Conservation (phyloP, 2,797 vertebrate genomes). For the Rachycentron canadum region DNA sequence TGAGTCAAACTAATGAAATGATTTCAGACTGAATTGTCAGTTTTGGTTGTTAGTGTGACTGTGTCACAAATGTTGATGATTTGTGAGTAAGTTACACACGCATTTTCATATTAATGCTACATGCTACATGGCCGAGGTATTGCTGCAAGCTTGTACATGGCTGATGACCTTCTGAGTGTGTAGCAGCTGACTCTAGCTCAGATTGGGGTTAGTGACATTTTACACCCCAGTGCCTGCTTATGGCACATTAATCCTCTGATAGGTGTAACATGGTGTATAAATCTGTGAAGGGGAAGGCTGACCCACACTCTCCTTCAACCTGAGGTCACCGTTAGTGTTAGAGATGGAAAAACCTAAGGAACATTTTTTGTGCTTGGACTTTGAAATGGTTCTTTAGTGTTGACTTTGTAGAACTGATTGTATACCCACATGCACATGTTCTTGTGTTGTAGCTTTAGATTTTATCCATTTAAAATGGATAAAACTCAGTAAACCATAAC, state of each 20-base stretch:
- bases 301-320: conserved; percentile 17
- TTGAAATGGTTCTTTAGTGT: not conserved
- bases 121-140: conserved; percentile 19
- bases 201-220: conserved; percentile 67
- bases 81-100: too few species aligned
- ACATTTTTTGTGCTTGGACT: not conserved
- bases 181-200: conserved; percentile 57
- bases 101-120: too few species aligned
- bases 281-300: conserved; percentile 34
- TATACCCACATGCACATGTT: not conserved
- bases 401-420: not conserved
- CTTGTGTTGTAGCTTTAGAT: not conserved
- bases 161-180: conserved; percentile 50
- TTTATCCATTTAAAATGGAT: not conserved
- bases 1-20: not conserved
- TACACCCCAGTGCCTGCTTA: conserved; percentile 55
- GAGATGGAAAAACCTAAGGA: not conserved
- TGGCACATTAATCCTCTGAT: conserved; percentile 62
- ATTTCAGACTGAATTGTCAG: not conserved
- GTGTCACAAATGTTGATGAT: too few species aligned
- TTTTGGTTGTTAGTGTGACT: not conserved
- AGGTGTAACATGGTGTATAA: conserved; percentile 41
- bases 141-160: conserved; percentile 21
- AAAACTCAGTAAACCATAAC: not conserved
- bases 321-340: conserved; percentile 5